Evolutionary conservation across 2,113 vertebrate species (phyloP), one percentile per base, ranked within the genome.

Genomic region (Plecturocebus donacophilus): DNA sequence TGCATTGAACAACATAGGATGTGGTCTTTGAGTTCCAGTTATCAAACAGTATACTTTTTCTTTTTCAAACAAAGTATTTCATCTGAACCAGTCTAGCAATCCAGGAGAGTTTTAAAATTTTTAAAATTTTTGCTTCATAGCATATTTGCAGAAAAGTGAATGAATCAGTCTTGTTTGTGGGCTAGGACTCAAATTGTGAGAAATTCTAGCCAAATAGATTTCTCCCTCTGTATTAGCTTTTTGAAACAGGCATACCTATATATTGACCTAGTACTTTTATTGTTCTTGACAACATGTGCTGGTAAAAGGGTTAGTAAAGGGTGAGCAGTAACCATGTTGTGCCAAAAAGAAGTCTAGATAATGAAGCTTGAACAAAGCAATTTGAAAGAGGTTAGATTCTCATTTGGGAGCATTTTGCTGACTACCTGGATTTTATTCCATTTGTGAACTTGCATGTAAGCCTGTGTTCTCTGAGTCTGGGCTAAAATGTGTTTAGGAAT

Each of bases 11-110:
- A 82, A 77, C 66, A 30, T 73, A 47, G 76, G 27, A 58, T 85
- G 76, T 82, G 80, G 76, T 90, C 92, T 95, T 97, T 94, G 81
- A 90, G 71, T 96, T 96, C 68, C 47, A 86, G 5, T 96, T 96
- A 81, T 70, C n/a, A 30, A 75, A 86, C 58, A 94, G 32, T 68
- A 12, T 6, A 68, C 80, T 87, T 91, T 83, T 73, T n/a, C 32
- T 58, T 95, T 45, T 70, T 91, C n/a, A 88, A 58, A 82, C 14
- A 40, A 76, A 82, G 5, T 56, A 66, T 64, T 91, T 11, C 19
- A 32, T 89, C 25, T 88, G 49, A 92, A 73, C 5, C 58, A 88
- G 35, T 35, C 40, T 75, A 71, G 42, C 23, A 71, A 75, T 80
- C 42, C 54, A 95, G 92, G 86, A 49, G 58, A 42, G 0, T 27